phyloP scores from a whole-genome alignment of 2,113 vertebrate genomes.

The Pomatostomus ruficeps region DNA sequence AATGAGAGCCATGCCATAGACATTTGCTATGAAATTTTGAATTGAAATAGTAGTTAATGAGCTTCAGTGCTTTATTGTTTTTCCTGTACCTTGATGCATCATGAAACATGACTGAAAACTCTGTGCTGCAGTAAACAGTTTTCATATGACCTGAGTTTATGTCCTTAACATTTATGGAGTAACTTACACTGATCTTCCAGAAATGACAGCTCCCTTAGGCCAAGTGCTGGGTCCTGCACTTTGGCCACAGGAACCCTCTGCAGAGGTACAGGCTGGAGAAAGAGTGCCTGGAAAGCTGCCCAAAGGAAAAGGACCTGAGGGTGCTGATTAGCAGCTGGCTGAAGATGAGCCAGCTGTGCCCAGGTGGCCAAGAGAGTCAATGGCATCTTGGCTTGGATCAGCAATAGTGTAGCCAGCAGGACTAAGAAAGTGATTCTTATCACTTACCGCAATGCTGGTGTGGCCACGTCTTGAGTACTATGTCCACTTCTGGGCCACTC shows the following conservation, averaged over 20 bases:
- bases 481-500: background rate
- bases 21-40: background rate
- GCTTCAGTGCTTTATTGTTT: background rate
- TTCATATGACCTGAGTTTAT: background rate
- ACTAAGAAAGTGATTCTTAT: background rate
- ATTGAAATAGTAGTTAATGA: background rate
- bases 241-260: background rate
- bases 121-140: background rate
- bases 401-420: background rate
- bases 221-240: background rate
- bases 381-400: background rate
- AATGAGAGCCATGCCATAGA: background rate
- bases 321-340: background rate
- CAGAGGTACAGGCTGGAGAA: background rate
- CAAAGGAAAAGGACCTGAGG: accelerated
- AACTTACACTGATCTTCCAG: background rate
- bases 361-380: background rate
- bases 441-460: background rate
- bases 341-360: background rate
- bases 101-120: background rate
- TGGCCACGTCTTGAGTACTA: too few species aligned
- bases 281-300: background rate
- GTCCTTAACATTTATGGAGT: background rate
- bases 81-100: background rate
- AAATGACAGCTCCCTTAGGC: background rate